Evolutionary conservation across 2,113 vertebrate genomes (phyloP), one percentile per base, ranked within the genome.

Genomic region (Triplophysa siluroides): DNA sequence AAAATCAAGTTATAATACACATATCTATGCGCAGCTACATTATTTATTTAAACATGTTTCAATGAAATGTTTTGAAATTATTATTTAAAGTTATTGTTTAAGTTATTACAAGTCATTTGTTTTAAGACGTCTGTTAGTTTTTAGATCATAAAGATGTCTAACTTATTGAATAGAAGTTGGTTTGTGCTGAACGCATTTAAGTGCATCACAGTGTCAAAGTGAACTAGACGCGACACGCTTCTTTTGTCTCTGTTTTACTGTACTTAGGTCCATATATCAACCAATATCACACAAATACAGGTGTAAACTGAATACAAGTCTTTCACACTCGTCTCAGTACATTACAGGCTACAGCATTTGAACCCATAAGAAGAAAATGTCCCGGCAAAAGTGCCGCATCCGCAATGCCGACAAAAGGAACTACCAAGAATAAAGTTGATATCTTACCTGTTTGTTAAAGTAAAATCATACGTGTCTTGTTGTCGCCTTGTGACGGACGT

Each of bases 361-460:
- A 29, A 45, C n/a, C 21, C 62, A 24, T 24, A 52, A 58, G 13
- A 68, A 19, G 64, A 56, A 41, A 43, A 61, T 8, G 7, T 26
- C 2, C 63, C 19, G 47, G 65, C 29, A 58, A 6, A 78, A 33
- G 21, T 56, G 47, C 64, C 64, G 76, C 76, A 78, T 78, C 65
- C 76, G 52, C 38, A 56, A n/a, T 41, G 63, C n/a, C 21, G 65
- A 38, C 38, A 21, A 41, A 67, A 21, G 33, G 6, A 67, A 67
- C 65, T 67, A 8, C 2, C 26, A 52, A 33, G 23, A 63, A 75
- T 75, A 63, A 75, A 75, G 72, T 75, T 63, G 2, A 12, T 45
- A 63, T 63, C 72, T 75, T 75, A 75, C 72, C 72, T 75, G 72
- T 45, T 63, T 74, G 11, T 58, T 75, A 75, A 13, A n/a, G 54